Base-by-base conservation (phyloP, 1,140 invertebrate species). In the Plodia interpunctella region DNA sequence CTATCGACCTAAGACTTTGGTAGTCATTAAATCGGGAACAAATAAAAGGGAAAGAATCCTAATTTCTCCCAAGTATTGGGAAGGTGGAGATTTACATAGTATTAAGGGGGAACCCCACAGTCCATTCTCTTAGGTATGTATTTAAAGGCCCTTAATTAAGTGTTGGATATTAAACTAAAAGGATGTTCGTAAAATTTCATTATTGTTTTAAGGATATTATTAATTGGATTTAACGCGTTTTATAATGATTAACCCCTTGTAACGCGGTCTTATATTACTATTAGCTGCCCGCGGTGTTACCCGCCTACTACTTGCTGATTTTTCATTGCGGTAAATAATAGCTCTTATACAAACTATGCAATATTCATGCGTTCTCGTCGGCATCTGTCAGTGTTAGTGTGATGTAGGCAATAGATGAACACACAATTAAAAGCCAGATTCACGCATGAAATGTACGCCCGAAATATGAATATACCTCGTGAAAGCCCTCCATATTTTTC, bases 11-110 rank as follows among this genome's bases (percentile, higher is more conserved):
- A 10, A 10, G 30, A 32, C 21, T 25, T 25, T 25, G 6, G 21
- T 6, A 2, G 6, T 25, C 21, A 25, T 32, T 32, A 32, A 11
- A 32, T 6, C 9, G 30, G 30, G 30, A 32, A 32, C 30, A 32
- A 32, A 25, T 6, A 32, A 32, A 9, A 32, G 6, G 30, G n/a
- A 44, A 44, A 15, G 2, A 3, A 17, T n/a, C 38, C 13, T 44
- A 13, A 44, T 44, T 44, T 44, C 9, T 44, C 13, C 38, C 35
- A 13, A 38, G 35, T 17, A 44, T 44, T 10, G 13, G 15, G n/a
- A 44, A 44, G 38, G 38, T 44, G 38, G 38, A 17, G 15, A 44
- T 44, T 44, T 44, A 10, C 38, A 44, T 44, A 44, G 38, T 44
- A 44, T 44, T 44, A 44, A 15, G 13, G 38, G 15, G n/a, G 15